Percentiles rank a stretch among this genome's conserved stretches.
phyloP scores from a whole-genome alignment of 2,113 vertebrate species.

The Indri indri region DNA sequence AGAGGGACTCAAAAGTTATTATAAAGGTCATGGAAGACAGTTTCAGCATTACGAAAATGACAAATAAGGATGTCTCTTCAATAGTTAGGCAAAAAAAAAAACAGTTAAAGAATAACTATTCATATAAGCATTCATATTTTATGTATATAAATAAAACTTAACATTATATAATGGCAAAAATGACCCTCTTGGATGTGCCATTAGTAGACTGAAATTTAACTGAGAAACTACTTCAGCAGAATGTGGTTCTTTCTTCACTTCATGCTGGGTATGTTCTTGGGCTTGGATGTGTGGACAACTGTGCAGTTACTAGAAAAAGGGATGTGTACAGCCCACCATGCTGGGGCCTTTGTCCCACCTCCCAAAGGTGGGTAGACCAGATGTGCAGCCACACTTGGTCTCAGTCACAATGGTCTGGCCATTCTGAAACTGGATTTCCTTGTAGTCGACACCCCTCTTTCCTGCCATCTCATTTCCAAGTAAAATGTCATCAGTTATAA shows the following conservation, averaged over 20 bases:
- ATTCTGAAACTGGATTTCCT: background rate
- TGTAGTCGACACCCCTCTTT: background rate
- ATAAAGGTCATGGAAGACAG: background rate
- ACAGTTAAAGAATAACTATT: background rate
- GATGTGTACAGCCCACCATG: background rate
- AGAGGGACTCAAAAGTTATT: background rate
- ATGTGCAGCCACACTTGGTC: background rate
- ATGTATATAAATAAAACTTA: background rate
- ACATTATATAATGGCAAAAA: constrained; percentile 5
- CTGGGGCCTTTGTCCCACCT: background rate
- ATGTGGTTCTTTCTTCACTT: background rate
- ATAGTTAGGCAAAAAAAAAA: background rate
- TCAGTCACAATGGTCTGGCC: background rate
- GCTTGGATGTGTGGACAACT: background rate
- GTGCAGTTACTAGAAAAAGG: background rate
- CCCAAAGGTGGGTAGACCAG: background rate
- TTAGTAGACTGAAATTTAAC: background rate
- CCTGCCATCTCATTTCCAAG: background rate
- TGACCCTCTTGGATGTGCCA: background rate
- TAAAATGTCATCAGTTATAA: background rate
- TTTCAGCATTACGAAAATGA: background rate
- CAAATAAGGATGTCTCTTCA: background rate
- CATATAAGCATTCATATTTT: background rate
- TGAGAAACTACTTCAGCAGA: background rate
- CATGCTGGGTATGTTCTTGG: background rate